A percentile compares a stretch with the other conserved stretches of the same genome.
Evolutionary conservation across 2,797 vertebrate genomes (phyloP).

Genomic region (Champsocephalus gunnari): DNA sequence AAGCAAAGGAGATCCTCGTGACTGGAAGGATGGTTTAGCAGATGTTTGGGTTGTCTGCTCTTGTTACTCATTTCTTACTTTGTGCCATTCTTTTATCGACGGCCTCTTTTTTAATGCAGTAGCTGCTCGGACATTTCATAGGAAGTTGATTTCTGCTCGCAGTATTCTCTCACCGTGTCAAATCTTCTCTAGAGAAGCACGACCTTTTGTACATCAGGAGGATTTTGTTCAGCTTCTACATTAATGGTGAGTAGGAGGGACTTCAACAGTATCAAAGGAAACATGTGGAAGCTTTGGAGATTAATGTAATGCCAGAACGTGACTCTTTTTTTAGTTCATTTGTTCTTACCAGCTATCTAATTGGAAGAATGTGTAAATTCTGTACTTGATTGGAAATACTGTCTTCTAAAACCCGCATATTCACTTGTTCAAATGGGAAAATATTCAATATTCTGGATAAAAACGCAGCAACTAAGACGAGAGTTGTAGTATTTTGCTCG

Average conservation of each 20-base stretch:
- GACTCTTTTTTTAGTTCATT: conserved; percentile 15
- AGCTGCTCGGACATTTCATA: not conserved
- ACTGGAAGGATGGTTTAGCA: conserved; percentile 21
- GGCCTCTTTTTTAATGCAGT: conserved; percentile 21
- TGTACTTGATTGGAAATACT: conserved; percentile 21
- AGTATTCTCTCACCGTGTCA: conserved; percentile 51
- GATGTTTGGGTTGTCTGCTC: conserved; percentile 29
- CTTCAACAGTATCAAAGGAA: conserved; percentile 29
- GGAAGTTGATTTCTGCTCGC: conserved; percentile 30
- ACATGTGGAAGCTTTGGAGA: conserved; percentile 43
- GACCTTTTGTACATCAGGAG: conserved; percentile 32
- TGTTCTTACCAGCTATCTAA: conserved; percentile 18
- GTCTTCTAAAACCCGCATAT: not conserved
- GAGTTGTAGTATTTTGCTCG: not conserved
- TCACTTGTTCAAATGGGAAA: not conserved
- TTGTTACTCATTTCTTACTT: conserved; percentile 57
- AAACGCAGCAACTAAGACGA: not conserved
- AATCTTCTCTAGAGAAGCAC: conserved; percentile 39
- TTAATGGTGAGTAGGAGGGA: conserved; percentile 24
- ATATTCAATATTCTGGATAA: not conserved
- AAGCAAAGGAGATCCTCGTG: conserved; percentile 37
- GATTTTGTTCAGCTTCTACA: conserved; percentile 22
- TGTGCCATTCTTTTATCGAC: conserved; percentile 64
- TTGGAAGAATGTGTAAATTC: conserved; percentile 35
- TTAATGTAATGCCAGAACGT: conserved; percentile 1